A percentile compares a stretch with the other conserved stretches of the same genome.
Evolutionary conservation across 2,113 vertebrate species (phyloP).

Genomic region (Cranoglanis bouderius): DNA sequence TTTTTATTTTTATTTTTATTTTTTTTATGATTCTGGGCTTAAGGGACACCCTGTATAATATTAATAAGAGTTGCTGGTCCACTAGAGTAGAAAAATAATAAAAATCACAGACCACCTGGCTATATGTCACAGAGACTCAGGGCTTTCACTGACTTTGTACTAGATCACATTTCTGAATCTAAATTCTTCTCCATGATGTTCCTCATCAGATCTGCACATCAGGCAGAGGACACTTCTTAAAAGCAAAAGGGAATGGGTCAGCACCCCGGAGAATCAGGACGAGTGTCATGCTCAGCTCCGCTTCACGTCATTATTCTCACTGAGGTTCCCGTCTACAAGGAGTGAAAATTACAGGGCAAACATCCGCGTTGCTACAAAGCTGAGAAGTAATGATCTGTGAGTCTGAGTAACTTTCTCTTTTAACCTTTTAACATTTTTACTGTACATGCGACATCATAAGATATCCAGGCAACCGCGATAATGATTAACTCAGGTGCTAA

Average conservation of each 20-base stretch:
- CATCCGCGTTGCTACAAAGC: not conserved
- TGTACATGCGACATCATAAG: not conserved
- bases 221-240: conserved; percentile 19
- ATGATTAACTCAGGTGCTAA: conserved; percentile 2
- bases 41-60: not conserved
- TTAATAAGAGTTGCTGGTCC: not conserved
- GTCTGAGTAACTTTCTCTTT: conserved; percentile 16
- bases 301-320: conserved; percentile 46
- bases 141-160: not conserved
- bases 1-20: not conserved
- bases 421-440: not conserved
- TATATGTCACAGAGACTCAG: not conserved
- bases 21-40: not conserved
- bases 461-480: not conserved
- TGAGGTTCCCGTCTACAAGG: conserved; percentile 19
- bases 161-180: not conserved
- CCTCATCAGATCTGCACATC: conserved; percentile 43
- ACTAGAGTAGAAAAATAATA: not conserved
- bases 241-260: not conserved
- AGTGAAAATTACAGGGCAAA: not conserved
- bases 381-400: conserved; percentile 24
- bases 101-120: no score
- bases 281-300: not conserved
- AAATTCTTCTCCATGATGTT: conserved; percentile 13
- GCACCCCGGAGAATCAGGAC: not conserved